Evolutionary conservation across 2,113 vertebrate genomes (phyloP).

Genomic region (Hyaena hyaena): DNA sequence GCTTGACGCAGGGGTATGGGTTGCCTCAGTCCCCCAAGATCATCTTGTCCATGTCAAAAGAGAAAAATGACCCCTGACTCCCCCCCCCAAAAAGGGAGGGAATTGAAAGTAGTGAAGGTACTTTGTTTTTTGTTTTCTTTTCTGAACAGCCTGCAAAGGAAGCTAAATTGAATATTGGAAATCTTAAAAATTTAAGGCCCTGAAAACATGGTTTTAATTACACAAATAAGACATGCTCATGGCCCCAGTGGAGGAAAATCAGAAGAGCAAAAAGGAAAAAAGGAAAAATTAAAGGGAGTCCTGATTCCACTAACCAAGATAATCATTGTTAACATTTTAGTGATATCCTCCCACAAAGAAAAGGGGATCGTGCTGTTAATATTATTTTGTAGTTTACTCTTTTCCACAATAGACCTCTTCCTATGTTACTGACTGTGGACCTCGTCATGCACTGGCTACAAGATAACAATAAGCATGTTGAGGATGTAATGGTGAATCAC

Average conservation of each 20-base stretch:
- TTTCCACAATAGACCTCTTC: background rate
- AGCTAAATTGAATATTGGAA: background rate
- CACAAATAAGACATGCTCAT: background rate
- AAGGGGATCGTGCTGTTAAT: background rate
- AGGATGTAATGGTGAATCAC: background rate
- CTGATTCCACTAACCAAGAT: background rate
- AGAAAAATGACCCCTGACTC: background rate
- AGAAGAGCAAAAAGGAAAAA: background rate
- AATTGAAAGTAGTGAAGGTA: background rate
- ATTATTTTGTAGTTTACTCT: background rate
- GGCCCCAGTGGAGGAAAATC: background rate
- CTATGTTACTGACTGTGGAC: background rate
- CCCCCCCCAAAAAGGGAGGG: background rate
- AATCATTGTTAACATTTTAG: background rate
- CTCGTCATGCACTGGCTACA: background rate
- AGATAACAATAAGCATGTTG: background rate
- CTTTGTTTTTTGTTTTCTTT: background rate
- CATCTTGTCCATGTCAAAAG: background rate
- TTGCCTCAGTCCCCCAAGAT: background rate
- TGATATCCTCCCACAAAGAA: background rate
- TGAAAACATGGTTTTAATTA: constrained; percentile 17
- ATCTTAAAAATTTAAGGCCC: background rate
- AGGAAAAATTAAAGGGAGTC: background rate
- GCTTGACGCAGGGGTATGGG: background rate
- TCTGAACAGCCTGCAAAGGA: background rate